Evolutionary conservation across 1,140 invertebrate genomes (phyloP).

Genomic region (Aphelenchoides fujianensis): DNA sequence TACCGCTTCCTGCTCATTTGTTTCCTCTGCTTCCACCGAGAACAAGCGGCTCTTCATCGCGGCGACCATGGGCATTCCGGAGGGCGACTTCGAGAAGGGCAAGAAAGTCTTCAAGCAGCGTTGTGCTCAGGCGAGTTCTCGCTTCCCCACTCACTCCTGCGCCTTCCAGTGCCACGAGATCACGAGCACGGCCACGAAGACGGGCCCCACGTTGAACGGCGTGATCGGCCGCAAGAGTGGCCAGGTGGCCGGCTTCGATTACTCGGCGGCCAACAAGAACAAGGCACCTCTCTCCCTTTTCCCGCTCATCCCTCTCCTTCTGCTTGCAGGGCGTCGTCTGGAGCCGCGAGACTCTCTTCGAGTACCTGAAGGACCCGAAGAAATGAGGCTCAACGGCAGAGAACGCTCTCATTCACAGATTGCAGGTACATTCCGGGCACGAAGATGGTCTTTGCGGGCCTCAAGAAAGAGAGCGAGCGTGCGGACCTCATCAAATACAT

Average conservation of each 20-base stretch:
- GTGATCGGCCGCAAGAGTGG: constrained; percentile 91
- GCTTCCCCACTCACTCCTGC: no score
- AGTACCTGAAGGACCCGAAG: constrained; percentile 94
- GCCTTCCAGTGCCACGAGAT: constrained; percentile 97
- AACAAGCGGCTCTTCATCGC: no score
- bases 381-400: no score
- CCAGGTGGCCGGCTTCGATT: constrained; percentile 82
- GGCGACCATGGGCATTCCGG: constrained; percentile 42
- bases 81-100: constrained; percentile 84
- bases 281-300: constrained; percentile 70
- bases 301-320: no score
- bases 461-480: constrained; percentile 45
- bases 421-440: constrained; percentile 96
- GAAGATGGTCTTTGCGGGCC: constrained; percentile 63
- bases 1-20: no score
- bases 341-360: constrained; percentile 85
- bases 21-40: no score
- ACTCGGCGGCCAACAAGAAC: constrained; percentile 92
- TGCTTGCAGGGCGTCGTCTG: constrained; percentile 79
- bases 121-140: constrained; percentile 87
- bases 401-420: no score
- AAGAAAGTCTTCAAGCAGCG: constrained; percentile 97
- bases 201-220: constrained; percentile 88
- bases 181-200: constrained; percentile 72
- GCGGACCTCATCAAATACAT: constrained; percentile 47